Conservation (phyloP, 1,140 invertebrate species). For the Macrotrachela quadricornifera region DNA sequence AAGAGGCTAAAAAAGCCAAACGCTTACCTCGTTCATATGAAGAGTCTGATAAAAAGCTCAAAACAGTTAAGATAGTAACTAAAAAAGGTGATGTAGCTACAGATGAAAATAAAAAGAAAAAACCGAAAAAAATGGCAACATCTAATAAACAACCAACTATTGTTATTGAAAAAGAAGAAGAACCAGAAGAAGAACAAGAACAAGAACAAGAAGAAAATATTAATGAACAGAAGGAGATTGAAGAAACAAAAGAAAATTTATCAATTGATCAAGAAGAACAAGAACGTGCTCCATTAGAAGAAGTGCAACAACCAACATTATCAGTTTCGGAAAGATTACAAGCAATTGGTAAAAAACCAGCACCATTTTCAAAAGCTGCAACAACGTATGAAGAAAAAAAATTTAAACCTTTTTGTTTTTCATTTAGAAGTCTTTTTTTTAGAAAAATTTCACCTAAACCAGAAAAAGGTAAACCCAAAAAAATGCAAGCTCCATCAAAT, state of each 20-base stretch:
- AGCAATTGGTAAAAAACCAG: not conserved
- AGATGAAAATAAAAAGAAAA: too few relatives aligned
- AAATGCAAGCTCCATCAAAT: slow-evolving; percentile 65
- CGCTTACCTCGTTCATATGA: too few relatives aligned
- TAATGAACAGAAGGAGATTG: not conserved
- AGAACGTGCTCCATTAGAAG: not conserved
- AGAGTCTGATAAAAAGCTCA: not conserved
- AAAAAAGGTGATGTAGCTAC: too few relatives aligned
- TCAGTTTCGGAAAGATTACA: not conserved
- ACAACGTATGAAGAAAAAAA: slow-evolving; percentile 18
- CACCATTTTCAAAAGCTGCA: not conserved
- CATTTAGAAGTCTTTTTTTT: too few relatives aligned
- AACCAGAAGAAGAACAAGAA: not conserved
- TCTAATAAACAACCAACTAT: not conserved
- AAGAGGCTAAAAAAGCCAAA: slow-evolving; percentile 10
- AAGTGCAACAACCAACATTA: not conserved
- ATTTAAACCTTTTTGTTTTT: not conserved
- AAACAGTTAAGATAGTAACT: not conserved
- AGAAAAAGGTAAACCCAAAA: slow-evolving; percentile 54
- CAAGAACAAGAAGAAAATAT: not conserved
- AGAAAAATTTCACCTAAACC: not conserved
- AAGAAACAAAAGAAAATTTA: slow-evolving; percentile 5
- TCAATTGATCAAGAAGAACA: slow-evolving; percentile 3
- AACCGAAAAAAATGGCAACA: slow-evolving; percentile 16
- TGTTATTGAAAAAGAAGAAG: slow-evolving; percentile 10